Evolutionary conservation across 2,888 invertebrate genomes (phyloP), one percentile per base, ranked within the genome.

Genomic region (Bursaphelenchus okinawaensis): DNA sequence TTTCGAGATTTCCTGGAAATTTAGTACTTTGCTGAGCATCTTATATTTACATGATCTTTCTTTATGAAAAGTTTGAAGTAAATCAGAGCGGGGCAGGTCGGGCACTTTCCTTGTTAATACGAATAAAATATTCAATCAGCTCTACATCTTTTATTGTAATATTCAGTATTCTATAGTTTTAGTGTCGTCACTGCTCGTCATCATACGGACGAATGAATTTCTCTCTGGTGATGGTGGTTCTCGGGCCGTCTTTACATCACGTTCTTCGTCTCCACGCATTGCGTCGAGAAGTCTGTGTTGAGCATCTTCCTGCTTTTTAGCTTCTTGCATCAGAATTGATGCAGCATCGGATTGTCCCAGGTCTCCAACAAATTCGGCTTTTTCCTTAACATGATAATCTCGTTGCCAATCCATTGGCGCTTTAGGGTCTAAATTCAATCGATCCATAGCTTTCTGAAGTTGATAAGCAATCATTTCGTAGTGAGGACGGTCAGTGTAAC

Each of bases 331-430:
- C 40, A 40, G 12, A 4, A 40, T 4, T 1, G 74, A 74, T 19
- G 75, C 75, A 57, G 73, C 62, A 64, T 76, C 65, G 12, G 71
- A 71, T 57, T 76, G 71, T 8, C 76, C 76, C 20, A 75, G 67
- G 57, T 76, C 75, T 4, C 75, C 75, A 23, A 76, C 74, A 52
- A 67, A 67, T 7, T 66, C 62, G 4, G 76, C 75, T 52, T 74
- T 74, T 58, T 67, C 59, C 29, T 62, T 54, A n/a, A 65, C 28
- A 24, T 31, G 24, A 9, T 55, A 55, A 31, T 56, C 54, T 16
- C 67, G 71, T 63, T 74, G 65, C 78, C 78, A 78, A 27, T 78
- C 78, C 55, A 78, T 51, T 12, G 73, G 74, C 19, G 71, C 69
- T 31, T 68, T 62, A 61, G 73, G 63, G 23, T 73, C 69, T 50